phyloP scores from a whole-genome alignment of 1,140 invertebrate genomes.

The Hormaphis cornu region DNA sequence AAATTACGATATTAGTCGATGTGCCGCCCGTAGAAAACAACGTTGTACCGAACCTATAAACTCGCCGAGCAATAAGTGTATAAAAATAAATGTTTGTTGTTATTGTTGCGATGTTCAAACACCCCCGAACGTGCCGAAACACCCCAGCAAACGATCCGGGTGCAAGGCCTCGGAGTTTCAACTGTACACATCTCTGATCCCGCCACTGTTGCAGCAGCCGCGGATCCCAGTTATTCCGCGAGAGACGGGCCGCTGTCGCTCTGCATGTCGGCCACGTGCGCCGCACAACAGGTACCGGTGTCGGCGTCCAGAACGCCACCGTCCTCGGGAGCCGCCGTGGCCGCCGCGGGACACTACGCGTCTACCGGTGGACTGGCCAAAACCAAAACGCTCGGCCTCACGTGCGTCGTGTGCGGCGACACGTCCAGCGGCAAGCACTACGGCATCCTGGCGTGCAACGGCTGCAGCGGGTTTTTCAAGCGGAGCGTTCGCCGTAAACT shows the following conservation, averaged over 20 bases:
- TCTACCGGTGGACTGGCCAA: slow-evolving; percentile 31
- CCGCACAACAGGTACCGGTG: slow-evolving; percentile 37
- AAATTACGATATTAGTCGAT: too few species aligned
- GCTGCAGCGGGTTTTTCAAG: slow-evolving; percentile 98
- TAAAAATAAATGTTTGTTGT: too few species aligned
- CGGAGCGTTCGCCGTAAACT: slow-evolving; percentile 90
- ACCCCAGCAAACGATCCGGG: too few species aligned
- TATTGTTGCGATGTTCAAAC: too few species aligned
- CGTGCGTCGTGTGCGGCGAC: slow-evolving; percentile 93
- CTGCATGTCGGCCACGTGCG: slow-evolving; percentile 25
- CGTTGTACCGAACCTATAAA: too few species aligned
- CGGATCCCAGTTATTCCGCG: neutral
- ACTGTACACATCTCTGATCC: too few species aligned
- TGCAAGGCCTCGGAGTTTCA: too few species aligned
- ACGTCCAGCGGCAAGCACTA: slow-evolving; percentile 96
- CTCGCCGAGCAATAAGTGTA: too few species aligned
- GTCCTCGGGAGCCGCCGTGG: neutral
- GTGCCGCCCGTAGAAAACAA: too few species aligned
- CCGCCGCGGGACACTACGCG: neutral
- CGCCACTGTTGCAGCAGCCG: neutral
- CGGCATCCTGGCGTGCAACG: slow-evolving; percentile 97
- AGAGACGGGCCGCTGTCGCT: slow-evolving; percentile 23
- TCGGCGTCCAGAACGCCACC: slow-evolving; percentile 37
- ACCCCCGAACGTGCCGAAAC: too few species aligned
- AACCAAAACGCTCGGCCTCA: slow-evolving; percentile 50